Percentiles rank a stretch among this genome's conserved stretches.
phyloP scores from a whole-genome alignment of 1,140 invertebrate genomes.

The Cydia pomonella region DNA sequence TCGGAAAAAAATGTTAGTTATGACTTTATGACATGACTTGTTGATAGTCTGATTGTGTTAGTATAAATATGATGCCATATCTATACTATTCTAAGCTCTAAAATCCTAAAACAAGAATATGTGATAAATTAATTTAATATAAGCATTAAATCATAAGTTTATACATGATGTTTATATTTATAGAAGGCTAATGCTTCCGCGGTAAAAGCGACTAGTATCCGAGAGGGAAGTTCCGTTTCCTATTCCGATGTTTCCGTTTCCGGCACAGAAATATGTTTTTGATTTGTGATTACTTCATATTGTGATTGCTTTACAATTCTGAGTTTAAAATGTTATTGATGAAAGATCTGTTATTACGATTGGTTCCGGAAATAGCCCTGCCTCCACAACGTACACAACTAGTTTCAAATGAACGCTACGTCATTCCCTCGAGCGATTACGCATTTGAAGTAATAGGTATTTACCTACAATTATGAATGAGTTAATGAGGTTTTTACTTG shows the following conservation, averaged over 20 bases:
- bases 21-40: too few relatives aligned
- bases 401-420: not conserved
- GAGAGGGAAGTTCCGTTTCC: slow-evolving; percentile 25
- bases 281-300: slow-evolving; percentile 7
- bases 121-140: too few relatives aligned
- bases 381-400: not conserved
- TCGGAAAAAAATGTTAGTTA: not conserved
- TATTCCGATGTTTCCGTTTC: slow-evolving; percentile 22
- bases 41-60: too few relatives aligned
- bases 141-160: too few relatives aligned
- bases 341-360: not conserved
- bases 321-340: not conserved
- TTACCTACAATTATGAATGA: too few relatives aligned
- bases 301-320: not conserved
- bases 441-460: not conserved
- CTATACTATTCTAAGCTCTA: too few relatives aligned
- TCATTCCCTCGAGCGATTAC: not conserved
- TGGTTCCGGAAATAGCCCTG: not conserved
- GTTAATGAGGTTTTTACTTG: too few relatives aligned
- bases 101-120: too few relatives aligned
- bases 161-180: not conserved
- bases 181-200: not conserved
- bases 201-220: not conserved
- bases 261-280: not conserved
- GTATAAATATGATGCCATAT: too few relatives aligned